phyloP scores from a whole-genome alignment of 2,113 vertebrate species.

The Ranitomeya imitator region DNA sequence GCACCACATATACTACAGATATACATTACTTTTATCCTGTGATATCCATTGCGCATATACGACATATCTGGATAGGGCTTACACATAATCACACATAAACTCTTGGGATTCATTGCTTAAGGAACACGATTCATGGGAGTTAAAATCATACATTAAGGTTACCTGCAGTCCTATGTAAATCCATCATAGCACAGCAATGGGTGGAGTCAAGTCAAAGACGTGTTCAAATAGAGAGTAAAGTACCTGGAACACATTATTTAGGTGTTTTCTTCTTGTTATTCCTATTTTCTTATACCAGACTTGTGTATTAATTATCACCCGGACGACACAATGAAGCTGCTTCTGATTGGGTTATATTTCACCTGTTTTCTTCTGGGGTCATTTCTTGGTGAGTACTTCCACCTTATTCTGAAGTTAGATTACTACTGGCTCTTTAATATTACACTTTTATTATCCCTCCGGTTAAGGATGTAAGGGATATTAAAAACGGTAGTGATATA shows the following conservation, averaged over 20 bases:
- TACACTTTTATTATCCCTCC: background rate
- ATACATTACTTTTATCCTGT: background rate
- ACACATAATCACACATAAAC: background rate
- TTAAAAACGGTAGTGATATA: too few relatives aligned
- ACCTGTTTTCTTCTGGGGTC: slow-evolving; percentile 60
- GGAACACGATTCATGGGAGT: too few relatives aligned
- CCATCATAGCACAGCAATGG: background rate
- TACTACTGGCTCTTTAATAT: background rate
- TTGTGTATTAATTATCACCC: background rate
- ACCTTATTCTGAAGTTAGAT: background rate
- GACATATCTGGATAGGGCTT: background rate
- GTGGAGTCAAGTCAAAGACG: background rate
- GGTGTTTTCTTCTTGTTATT: background rate
- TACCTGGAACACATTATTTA: background rate
- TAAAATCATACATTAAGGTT: too few relatives aligned
- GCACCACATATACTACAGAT: too few relatives aligned
- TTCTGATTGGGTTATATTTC: slow-evolving; percentile 58
- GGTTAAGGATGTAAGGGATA: too few relatives aligned
- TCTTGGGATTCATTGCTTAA: background rate
- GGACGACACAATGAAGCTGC: slow-evolving; percentile 61
- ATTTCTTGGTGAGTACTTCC: slow-evolving; percentile 62
- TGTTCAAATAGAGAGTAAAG: background rate
- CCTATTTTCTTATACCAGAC: background rate
- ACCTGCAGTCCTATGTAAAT: too few relatives aligned
- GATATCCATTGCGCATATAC: background rate